Base-by-base conservation (phyloP, 2,888 invertebrate species). In the Metellina segmentata region DNA sequence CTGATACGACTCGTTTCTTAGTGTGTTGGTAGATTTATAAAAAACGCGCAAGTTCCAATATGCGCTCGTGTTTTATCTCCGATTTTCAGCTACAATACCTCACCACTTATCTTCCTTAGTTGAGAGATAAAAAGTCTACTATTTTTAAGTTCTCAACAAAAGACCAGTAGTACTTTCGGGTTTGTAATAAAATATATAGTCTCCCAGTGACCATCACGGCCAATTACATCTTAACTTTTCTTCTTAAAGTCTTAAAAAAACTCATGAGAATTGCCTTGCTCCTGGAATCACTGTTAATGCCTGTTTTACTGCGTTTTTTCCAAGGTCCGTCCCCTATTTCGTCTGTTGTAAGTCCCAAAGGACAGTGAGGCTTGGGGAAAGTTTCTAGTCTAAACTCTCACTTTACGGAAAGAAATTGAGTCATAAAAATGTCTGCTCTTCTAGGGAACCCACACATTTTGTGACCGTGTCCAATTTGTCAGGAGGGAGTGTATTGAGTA, bases 391-490 rank as follows among this genome's bases (percentile, higher is more conserved):
- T 77, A 78, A 89, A 79, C 52, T 89, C 51, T 61, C 72, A 61
- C 61, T 85, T 85, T 77, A 77, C 74, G 77, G 51, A 85, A 78
- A 85, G 74, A 78, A 85, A 77, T 85, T 53, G 81, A 81, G 81
- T 48, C 75, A 88, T 88, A 88, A 88, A 88, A 88, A 81, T 34
- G 81, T 81, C 88, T 72, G 74, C 88, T 81, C 71, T 88, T 52
- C 72, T 81, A 53, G 7, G 20, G 20, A 74, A 11, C 69, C 48
- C 49, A 34, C 53, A 81, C 81, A 48, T 71, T 81, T 88, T 61
- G 53, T 16, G 16, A 52, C 53, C 74, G 74, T 71, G 70, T 61
- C 71, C 81, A 81, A 70, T 88, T 74, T 81, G 69, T 88, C 88
- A 20, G 48, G 16, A 34, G 71, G 19, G 88, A 88, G 81, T 79